Evolutionary conservation across 2,888 invertebrate species (phyloP).

Genomic region (Cephus sareptanus): DNA sequence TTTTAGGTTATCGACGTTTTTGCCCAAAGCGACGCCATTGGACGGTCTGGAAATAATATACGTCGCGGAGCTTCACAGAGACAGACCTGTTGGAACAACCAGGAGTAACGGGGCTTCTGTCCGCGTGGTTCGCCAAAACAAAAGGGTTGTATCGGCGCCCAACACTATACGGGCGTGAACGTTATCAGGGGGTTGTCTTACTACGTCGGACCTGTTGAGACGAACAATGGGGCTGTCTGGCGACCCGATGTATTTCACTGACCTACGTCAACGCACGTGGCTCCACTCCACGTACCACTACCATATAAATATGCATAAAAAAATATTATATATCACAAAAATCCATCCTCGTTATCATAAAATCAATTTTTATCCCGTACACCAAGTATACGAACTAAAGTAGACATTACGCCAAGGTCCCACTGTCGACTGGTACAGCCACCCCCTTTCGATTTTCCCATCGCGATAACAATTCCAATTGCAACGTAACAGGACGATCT

Average conservation of each 20-base stretch:
- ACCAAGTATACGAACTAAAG: too few relatives aligned
- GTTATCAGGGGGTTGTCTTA: slow-evolving; percentile 19
- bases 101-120: background rate
- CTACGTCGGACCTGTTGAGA: slow-evolving; percentile 29
- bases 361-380: background rate
- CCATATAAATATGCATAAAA: background rate
- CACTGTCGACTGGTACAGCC: background rate
- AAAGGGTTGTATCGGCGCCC: background rate
- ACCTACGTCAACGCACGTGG: background rate
- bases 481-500: background rate
- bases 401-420: background rate
- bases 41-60: background rate
- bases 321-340: background rate
- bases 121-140: background rate
- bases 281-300: background rate
- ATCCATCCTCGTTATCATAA: background rate
- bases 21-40: background rate
- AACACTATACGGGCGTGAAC: background rate
- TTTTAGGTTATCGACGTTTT: background rate
- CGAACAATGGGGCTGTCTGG: slow-evolving; percentile 10
- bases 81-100: background rate
- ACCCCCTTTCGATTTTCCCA: background rate
- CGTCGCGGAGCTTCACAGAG: background rate
- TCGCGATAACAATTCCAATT: background rate
- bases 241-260: background rate